A percentile compares a stretch with the other conserved stretches of the same genome.
Conservation (phyloP, 2,888 invertebrate genomes). For the Lepidocyrtoides sp. region DNA sequence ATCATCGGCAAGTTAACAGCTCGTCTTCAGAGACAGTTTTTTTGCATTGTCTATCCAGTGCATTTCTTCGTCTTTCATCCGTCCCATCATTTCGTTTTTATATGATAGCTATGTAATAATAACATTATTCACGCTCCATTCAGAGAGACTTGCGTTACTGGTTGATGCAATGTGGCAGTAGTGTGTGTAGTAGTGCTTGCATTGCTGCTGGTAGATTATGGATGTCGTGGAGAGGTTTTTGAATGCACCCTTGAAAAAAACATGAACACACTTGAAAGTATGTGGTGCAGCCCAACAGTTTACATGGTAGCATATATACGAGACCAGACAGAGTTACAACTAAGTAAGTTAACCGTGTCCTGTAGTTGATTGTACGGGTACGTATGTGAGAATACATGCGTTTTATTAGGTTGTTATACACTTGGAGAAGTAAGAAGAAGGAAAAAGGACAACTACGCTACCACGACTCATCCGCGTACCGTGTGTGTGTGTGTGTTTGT, state of each 20-base stretch:
- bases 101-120: not conserved
- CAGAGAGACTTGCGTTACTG: not conserved
- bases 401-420: conserved; percentile 35
- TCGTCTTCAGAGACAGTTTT: not conserved
- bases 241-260: conserved; percentile 40
- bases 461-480: not conserved
- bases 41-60: not conserved
- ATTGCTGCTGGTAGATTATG: not conserved
- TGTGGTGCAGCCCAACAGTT: not conserved
- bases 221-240: conserved; percentile 1
- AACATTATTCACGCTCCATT: conserved; percentile 11
- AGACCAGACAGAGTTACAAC: not conserved
- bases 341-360: not conserved
- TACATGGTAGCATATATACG: not conserved
- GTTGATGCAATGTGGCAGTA: too few relatives aligned
- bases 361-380: not conserved
- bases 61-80: not conserved
- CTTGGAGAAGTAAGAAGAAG: not conserved
- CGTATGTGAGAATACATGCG: conserved; percentile 35
- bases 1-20: not conserved
- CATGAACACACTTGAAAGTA: not conserved
- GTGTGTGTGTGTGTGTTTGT: not conserved
- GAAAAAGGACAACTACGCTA: not conserved
- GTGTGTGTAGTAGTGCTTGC: conserved; percentile 14
- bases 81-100: not conserved